Percentiles rank a stretch among this genome's conserved stretches.
Evolutionary conservation across 2,113 vertebrate species (phyloP).

Genomic region (Hydrochoerus hydrochaeris): DNA sequence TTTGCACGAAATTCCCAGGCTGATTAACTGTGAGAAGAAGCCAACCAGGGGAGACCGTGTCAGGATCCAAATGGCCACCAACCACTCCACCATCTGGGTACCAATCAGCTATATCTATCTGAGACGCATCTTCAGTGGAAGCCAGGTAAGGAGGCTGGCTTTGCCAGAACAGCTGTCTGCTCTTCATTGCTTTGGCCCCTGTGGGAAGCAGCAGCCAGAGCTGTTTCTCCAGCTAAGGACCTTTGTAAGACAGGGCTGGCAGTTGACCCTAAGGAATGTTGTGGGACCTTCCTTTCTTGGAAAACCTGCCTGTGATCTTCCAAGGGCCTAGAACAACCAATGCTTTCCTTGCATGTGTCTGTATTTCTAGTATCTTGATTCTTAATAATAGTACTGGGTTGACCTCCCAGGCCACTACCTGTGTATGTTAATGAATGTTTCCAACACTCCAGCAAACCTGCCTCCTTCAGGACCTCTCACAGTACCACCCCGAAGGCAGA

Average conservation of each 20-base stretch:
- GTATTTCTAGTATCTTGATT: not conserved
- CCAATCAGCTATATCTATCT: not conserved
- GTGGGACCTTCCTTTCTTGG: not conserved
- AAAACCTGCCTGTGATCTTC: not conserved
- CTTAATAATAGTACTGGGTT: not conserved
- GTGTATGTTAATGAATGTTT: not conserved
- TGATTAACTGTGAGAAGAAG: not conserved
- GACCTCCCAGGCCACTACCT: not conserved
- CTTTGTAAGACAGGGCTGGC: not conserved
- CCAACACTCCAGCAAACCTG: not conserved
- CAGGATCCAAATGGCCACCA: not conserved
- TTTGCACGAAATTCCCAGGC: not conserved
- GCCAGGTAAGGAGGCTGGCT: not conserved
- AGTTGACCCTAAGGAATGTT: not conserved
- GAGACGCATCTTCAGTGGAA: not conserved
- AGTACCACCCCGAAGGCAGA: slow-evolving; percentile 3
- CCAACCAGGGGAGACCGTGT: not conserved
- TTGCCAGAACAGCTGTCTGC: not conserved
- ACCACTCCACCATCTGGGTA: not conserved
- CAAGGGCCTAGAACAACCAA: not conserved
- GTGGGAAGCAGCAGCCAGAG: not conserved
- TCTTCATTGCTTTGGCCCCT: not conserved
- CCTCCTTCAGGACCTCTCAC: not conserved
- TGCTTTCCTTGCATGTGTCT: not conserved
- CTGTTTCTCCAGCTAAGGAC: not conserved